phyloP scores from a whole-genome alignment of 2,113 vertebrate species.

The Astur gentilis region DNA sequence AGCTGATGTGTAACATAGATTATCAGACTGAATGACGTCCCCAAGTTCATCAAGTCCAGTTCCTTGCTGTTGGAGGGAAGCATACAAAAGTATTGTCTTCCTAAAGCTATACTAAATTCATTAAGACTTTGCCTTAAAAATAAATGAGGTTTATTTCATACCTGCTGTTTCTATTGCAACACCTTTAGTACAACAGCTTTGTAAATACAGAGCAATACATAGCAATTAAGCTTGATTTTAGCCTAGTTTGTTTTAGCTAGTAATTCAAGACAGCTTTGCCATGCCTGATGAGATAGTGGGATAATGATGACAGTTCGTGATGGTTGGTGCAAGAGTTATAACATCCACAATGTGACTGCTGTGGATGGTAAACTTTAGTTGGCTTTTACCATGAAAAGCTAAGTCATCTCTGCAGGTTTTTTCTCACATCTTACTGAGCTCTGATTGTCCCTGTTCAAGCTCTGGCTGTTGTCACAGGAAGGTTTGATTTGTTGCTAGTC shows the following conservation, averaged over 20 bases:
- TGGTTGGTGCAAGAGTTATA: neutral
- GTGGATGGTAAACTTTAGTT: neutral
- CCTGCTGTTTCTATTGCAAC: neutral
- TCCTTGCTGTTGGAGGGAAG: neutral
- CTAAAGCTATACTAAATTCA: neutral
- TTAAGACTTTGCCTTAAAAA: neutral
- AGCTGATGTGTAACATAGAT: neutral
- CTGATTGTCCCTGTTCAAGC: neutral
- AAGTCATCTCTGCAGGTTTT: neutral
- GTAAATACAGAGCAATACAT: neutral
- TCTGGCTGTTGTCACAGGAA: neutral
- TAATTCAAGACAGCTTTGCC: neutral
- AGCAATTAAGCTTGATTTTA: neutral
- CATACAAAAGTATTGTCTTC: neutral
- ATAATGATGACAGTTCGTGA: neutral
- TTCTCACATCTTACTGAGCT: rapidly evolving
- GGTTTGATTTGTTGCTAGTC: neutral
- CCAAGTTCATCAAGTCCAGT: neutral
- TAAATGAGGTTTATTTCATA: neutral
- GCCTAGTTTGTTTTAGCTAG: neutral
- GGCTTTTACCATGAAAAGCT: neutral
- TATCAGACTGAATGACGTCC: neutral
- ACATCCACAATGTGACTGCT: neutral
- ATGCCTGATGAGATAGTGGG: neutral
- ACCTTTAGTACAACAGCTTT: neutral